These are phyloP conservation scores for Hesperophylax magnus DNA, from an alignment of 1,140 invertebrate species.

Conservation along the genomic window DNA sequence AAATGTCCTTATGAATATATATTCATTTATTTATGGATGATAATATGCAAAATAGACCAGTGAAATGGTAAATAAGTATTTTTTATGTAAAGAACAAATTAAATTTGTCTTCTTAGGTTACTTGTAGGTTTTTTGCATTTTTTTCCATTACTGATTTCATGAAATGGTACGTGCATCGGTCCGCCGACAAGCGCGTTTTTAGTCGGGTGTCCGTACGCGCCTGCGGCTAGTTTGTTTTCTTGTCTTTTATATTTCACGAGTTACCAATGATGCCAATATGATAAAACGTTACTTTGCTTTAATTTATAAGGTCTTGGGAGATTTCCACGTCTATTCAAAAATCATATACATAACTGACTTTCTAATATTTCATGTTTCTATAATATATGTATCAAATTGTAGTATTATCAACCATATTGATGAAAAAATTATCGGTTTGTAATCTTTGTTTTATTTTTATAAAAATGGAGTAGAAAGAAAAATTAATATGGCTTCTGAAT, in stretches of 20 bases:
- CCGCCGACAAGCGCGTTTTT: neutral
- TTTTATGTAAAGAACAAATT: slow-evolving; percentile 54
- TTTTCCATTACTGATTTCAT: slow-evolving; percentile 45
- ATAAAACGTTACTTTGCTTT: slow-evolving; percentile 49
- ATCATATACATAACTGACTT: no score
- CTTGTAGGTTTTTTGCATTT: slow-evolving; percentile 53
- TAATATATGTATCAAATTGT: no score
- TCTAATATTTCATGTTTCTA: no score
- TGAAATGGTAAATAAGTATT: slow-evolving; percentile 48
- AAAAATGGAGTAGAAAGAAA: no score
- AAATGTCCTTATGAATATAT: slow-evolving; percentile 41
- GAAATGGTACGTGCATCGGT: slow-evolving; percentile 32
- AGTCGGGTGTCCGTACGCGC: slow-evolving; percentile 1
- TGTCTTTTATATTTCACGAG: slow-evolving; percentile 56
- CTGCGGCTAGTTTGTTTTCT: slow-evolving; percentile 51
- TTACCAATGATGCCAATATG: slow-evolving; percentile 58
- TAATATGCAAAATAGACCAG: slow-evolving; percentile 23
- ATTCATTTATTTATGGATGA: slow-evolving; percentile 37
- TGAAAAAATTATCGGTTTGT: no score
- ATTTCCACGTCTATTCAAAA: no score
- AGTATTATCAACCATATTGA: no score
- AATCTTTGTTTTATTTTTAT: no score
- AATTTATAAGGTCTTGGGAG: slow-evolving; percentile 44
- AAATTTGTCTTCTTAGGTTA: slow-evolving; percentile 55
- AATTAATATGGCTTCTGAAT: no score